These are phyloP conservation scores for Buathra laborator DNA, from an alignment of 2,888 invertebrate genomes.

Conservation along the genomic window DNA sequence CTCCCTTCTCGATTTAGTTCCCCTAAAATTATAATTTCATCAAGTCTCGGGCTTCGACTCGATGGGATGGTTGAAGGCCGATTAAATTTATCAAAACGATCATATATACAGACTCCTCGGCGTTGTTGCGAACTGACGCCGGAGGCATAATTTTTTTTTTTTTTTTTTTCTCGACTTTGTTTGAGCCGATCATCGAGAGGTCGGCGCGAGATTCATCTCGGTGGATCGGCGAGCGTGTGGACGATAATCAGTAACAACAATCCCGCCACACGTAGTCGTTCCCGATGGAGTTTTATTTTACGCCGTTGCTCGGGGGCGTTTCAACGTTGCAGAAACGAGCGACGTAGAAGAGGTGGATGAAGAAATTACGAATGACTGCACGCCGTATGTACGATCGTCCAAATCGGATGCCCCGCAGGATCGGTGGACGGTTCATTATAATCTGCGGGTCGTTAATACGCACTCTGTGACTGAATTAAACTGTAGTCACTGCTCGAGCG, in stretches of 20 bases:
- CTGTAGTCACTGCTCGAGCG: not conserved
- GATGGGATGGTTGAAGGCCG: slow-evolving; percentile 52
- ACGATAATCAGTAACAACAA: slow-evolving; percentile 30
- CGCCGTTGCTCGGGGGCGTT: slow-evolving; percentile 21
- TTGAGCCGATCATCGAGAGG: slow-evolving; percentile 14
- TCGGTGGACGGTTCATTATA: slow-evolving; percentile 35
- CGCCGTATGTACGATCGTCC: not conserved
- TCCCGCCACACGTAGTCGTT: not conserved
- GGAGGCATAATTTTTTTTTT: slow-evolving; percentile 21
- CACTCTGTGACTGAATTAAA: slow-evolving; percentile 24
- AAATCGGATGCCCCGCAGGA: slow-evolving; percentile 39
- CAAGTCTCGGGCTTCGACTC: slow-evolving; percentile 69
- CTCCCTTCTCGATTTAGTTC: slow-evolving; percentile 37
- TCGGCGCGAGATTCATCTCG: slow-evolving; percentile 1
- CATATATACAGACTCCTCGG: slow-evolving; percentile 21
- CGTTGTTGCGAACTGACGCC: slow-evolving; percentile 41
- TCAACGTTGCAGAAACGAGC: not conserved
- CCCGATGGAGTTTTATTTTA: slow-evolving; percentile 32
- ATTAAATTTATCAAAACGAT: slow-evolving; percentile 62
- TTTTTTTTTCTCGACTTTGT: slow-evolving; percentile 31
- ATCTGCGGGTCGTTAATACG: slow-evolving; percentile 21
- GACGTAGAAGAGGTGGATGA: not conserved
- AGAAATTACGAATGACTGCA: slow-evolving; percentile 9
- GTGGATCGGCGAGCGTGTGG: slow-evolving; percentile 22
- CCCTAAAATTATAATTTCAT: slow-evolving; percentile 80